These are phyloP conservation scores for Malurus melanocephalus DNA, from an alignment of 2,113 vertebrate species.

Conservation along the genomic window DNA sequence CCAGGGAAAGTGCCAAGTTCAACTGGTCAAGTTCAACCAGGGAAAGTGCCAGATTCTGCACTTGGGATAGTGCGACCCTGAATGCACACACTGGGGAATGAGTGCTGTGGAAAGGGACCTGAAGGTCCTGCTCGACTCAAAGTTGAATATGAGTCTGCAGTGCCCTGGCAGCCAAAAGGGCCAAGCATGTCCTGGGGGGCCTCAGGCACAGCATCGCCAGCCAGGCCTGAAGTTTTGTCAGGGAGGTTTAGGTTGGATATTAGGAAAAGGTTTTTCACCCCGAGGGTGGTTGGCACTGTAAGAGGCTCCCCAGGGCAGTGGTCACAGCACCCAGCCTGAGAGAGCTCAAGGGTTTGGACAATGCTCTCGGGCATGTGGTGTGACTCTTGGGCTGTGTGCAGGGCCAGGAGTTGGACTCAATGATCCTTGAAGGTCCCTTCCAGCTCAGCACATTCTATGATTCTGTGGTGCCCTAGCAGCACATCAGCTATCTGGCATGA, in stretches of 20 bases:
- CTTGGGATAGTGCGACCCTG: neutral
- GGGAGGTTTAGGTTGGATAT: neutral
- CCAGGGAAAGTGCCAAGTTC: neutral
- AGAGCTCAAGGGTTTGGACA: accelerated
- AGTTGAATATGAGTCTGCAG: neutral
- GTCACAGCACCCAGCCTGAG: neutral
- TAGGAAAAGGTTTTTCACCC: neutral
- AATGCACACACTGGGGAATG: neutral
- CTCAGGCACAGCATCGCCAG: neutral
- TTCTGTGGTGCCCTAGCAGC: neutral
- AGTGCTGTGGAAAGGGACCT: neutral
- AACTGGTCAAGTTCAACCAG: neutral
- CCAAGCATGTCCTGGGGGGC: neutral
- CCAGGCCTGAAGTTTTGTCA: neutral
- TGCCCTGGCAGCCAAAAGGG: neutral
- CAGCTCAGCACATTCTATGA: neutral
- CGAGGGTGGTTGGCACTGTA: no score
- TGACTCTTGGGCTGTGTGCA: neutral
- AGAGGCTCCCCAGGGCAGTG: neutral
- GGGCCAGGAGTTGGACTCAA: neutral
- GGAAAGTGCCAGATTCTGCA: neutral
- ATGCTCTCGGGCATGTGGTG: neutral
- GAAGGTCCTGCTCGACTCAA: neutral
- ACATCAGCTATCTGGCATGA: accelerated
- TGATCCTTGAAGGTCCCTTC: neutral